Conservation (phyloP, 2,113 vertebrate species). For the Lophura nycthemera region DNA sequence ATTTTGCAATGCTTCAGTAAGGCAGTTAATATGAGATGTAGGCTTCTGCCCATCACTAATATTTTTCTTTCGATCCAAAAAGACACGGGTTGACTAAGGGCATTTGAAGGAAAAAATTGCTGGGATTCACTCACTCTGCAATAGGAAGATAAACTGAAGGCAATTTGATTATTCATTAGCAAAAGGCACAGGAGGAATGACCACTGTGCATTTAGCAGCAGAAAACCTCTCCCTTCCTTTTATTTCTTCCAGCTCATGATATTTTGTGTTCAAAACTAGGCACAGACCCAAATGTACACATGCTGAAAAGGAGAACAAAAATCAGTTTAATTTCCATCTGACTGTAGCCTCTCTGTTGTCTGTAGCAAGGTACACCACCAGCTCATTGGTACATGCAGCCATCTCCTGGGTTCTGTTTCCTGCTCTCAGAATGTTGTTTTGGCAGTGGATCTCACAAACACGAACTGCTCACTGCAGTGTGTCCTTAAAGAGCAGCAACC, state of each 20-base stretch:
- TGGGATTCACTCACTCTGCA: conserved; percentile 17
- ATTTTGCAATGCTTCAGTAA: conserved; percentile 51
- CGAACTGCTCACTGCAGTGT: not conserved
- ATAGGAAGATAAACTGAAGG: conserved; percentile 49
- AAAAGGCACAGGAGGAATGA: not conserved
- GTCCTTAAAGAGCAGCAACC: not conserved
- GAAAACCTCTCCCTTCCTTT: conserved; percentile 1
- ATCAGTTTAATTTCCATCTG: not conserved
- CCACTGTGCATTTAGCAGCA: not conserved
- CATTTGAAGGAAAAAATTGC: conserved; percentile 10
- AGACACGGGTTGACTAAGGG: conserved; percentile 13
- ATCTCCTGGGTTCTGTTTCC: not conserved
- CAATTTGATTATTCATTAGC: not conserved
- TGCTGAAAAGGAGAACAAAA: conserved; percentile 5
- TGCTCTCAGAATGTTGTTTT: not conserved
- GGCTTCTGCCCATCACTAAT: conserved; percentile 31
- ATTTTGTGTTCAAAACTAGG: conserved; percentile 19
- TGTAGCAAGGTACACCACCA: conserved; percentile 14
- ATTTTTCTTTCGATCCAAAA: conserved; percentile 35
- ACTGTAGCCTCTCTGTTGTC: conserved; percentile 18
- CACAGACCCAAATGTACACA: not conserved
- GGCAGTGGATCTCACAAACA: not conserved
- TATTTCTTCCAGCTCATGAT: not conserved
- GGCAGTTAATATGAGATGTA: conserved; percentile 47
- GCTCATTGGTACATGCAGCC: not conserved